Conservation (phyloP, 2,888 invertebrate species). For the Agriotes lineatus region DNA sequence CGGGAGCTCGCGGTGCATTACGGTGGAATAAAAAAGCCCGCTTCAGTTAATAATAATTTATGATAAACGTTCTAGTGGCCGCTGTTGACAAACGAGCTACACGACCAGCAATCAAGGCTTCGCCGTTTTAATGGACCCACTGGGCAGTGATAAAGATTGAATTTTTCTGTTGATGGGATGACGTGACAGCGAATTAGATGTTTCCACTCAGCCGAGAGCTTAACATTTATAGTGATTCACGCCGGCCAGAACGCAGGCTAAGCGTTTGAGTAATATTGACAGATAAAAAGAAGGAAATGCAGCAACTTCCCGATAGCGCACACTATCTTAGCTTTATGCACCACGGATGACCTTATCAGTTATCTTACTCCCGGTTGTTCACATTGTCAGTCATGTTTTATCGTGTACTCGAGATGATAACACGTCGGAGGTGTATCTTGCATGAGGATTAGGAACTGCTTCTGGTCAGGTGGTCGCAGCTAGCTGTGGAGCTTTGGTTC, state of each 20-base stretch:
- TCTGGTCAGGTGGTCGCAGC: no score
- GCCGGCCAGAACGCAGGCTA: background rate
- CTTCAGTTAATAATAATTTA: conserved; percentile 16
- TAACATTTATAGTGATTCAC: conserved; percentile 9
- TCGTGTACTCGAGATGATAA: conserved; percentile 1
- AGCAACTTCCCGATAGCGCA: conserved; percentile 9
- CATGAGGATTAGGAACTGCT: background rate
- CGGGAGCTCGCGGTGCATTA: conserved; percentile 4
- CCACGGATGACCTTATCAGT: conserved; percentile 28
- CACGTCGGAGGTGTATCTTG: conserved; percentile 1
- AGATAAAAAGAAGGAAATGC: conserved; percentile 32
- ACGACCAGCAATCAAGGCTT: conserved; percentile 17
- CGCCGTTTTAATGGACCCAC: conserved; percentile 8
- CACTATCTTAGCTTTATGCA: conserved; percentile 21
- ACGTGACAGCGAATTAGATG: conserved; percentile 6
- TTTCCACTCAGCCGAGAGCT: background rate
- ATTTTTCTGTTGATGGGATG: conserved; percentile 4
- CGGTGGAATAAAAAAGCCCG: conserved; percentile 6
- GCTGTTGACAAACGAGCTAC: conserved; percentile 10
- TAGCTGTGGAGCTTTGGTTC: background rate
- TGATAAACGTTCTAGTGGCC: conserved; percentile 15
- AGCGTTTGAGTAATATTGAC: background rate
- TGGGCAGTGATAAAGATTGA: conserved; percentile 15
- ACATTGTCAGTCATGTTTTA: conserved; percentile 24
- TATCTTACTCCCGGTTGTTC: conserved; percentile 35